phyloP scores from a whole-genome alignment of 2,888 invertebrate genomes.

The Rhagophthalmus giganteus region DNA sequence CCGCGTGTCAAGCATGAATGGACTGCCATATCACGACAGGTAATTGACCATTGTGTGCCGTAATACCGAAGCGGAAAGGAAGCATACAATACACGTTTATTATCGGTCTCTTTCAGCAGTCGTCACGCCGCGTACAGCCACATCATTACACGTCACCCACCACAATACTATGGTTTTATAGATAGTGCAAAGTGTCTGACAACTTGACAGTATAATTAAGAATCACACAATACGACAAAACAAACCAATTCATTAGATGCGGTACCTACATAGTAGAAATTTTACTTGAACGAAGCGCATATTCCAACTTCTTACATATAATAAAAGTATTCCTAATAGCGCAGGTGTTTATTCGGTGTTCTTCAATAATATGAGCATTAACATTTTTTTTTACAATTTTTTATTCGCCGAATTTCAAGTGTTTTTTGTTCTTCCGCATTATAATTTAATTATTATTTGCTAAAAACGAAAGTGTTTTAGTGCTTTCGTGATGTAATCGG shows the following conservation, averaged over 20 bases:
- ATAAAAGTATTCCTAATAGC: no score
- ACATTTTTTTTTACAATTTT: no score
- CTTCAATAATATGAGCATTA: no score
- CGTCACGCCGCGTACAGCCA: conserved; percentile 48
- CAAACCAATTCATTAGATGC: conserved; percentile 43
- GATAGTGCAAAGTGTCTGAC: conserved; percentile 49
- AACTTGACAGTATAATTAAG: conserved; percentile 54
- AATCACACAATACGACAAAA: conserved; percentile 48
- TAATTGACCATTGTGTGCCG: conserved; percentile 52
- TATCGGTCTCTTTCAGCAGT: conserved; percentile 51
- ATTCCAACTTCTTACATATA: not conserved
- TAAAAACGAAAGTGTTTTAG: no score
- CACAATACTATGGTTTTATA: conserved; percentile 42
- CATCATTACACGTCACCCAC: conserved; percentile 49
- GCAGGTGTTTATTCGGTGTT: no score
- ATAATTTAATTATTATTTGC: no score
- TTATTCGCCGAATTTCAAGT: no score
- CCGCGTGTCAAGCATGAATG: conserved; percentile 40
- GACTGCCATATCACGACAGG: conserved; percentile 51
- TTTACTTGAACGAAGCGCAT: conserved; percentile 1
- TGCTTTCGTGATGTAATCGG: no score
- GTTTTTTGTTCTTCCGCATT: no score
- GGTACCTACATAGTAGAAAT: conserved; percentile 15
- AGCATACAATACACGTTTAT: conserved; percentile 52
- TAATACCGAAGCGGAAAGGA: conserved; percentile 49